Percentiles rank a stretch among this genome's conserved stretches.
Conservation (phyloP, 1,140 invertebrate genomes). For the Melipona quadrifasciata region DNA sequence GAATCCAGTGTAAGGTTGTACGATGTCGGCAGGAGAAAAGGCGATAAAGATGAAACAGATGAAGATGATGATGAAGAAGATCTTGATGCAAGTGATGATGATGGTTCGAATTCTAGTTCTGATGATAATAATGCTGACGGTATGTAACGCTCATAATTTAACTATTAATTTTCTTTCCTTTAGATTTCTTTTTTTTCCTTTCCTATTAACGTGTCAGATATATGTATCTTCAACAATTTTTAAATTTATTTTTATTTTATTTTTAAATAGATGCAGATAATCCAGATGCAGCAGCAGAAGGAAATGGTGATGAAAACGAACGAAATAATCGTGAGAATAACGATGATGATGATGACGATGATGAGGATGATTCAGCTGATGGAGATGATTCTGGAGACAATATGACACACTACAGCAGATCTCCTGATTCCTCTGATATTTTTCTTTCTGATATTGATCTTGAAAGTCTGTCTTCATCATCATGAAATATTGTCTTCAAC, state of each 20-base stretch:
- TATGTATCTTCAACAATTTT: too few species aligned
- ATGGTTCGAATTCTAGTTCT: slow-evolving; percentile 81
- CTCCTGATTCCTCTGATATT: slow-evolving; percentile 66
- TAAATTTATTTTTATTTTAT: slow-evolving; percentile 3
- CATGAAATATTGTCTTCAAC: slow-evolving; percentile 1
- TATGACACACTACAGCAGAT: slow-evolving; percentile 70
- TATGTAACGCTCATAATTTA: slow-evolving; percentile 57
- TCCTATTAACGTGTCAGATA: too few species aligned
- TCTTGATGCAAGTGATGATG: slow-evolving; percentile 80
- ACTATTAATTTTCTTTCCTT: too few species aligned
- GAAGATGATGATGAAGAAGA: slow-evolving; percentile 88
- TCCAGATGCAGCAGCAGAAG: slow-evolving; percentile 71
- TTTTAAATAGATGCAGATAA: slow-evolving; percentile 73
- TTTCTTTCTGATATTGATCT: slow-evolving; percentile 70
- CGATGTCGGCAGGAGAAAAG: slow-evolving; percentile 88
- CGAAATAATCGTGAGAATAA: slow-evolving; percentile 79
- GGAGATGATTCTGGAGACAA: slow-evolving; percentile 76
- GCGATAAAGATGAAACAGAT: slow-evolving; percentile 89
- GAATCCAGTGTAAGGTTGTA: slow-evolving; percentile 93
- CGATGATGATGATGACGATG: slow-evolving; percentile 79
- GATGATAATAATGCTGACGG: slow-evolving; percentile 83
- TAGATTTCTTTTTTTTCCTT: too few species aligned
- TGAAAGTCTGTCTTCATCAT: slow-evolving; percentile 68
- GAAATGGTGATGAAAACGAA: slow-evolving; percentile 78
- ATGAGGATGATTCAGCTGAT: slow-evolving; percentile 76